Percentiles rank a stretch among this genome's conserved stretches.
Evolutionary conservation across 2,888 invertebrate species (phyloP).

Genomic region (Hypercompe scribonia): DNA sequence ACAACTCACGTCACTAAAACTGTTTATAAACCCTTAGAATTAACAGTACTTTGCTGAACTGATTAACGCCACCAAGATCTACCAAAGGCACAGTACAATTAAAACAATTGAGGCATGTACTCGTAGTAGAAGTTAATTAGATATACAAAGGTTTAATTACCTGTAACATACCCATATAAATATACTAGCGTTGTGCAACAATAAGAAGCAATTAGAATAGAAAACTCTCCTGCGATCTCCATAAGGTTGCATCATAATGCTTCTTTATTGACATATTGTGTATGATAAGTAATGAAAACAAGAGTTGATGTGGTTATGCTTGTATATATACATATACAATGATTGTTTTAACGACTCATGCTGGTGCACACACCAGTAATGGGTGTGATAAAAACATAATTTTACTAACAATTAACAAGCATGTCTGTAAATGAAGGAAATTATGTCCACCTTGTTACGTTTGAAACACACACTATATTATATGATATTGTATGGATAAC

Average conservation of each 20-base stretch:
- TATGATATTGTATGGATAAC: background rate
- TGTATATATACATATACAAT: slow-evolving; percentile 3
- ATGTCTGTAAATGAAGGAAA: slow-evolving; percentile 38
- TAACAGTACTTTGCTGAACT: background rate
- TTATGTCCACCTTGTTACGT: slow-evolving; percentile 22
- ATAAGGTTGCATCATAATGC: background rate
- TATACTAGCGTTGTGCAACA: background rate
- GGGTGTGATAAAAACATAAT: slow-evolving; percentile 41
- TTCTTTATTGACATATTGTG: background rate
- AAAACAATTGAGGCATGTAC: background rate
- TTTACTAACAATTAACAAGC: slow-evolving; percentile 39
- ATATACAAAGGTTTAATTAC: background rate
- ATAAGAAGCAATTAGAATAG: background rate
- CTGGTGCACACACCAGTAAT: background rate
- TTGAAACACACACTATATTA: background rate
- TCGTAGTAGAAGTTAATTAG: background rate
- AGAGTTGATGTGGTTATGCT: background rate
- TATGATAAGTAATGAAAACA: slow-evolving; percentile 4
- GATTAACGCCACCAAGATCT: background rate
- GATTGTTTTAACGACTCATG: slow-evolving; percentile 7
- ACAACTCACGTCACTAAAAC: background rate
- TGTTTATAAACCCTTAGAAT: background rate
- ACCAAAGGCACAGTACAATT: background rate
- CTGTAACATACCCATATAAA: background rate
- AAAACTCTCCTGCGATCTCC: background rate